Conservation (phyloP, 2,797 vertebrate species). For the Ambastaia sidthimunki region DNA sequence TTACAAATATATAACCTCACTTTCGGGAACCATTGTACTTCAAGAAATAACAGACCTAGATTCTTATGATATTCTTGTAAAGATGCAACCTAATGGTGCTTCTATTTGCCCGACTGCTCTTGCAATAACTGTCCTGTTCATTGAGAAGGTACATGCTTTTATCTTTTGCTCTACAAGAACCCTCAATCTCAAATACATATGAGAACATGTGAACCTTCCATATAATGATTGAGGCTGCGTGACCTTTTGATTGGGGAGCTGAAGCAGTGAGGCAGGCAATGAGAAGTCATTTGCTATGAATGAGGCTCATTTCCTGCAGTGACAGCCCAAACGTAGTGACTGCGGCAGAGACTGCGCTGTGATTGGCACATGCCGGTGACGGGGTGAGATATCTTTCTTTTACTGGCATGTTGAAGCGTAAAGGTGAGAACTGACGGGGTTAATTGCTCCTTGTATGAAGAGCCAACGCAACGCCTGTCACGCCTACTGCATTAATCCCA, state of each 20-base stretch:
- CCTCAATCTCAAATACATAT: not conserved
- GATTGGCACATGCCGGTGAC: slow-evolving; percentile 50
- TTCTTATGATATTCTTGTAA: not conserved
- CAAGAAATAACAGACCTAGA: not conserved
- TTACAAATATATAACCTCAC: not conserved
- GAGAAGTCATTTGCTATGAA: slow-evolving; percentile 38
- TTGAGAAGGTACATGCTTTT: not conserved
- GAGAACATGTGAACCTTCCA: not conserved
- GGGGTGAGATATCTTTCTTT: slow-evolving; percentile 31
- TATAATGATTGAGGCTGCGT: slow-evolving; percentile 17
- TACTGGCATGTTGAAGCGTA: slow-evolving; percentile 51
- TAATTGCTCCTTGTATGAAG: slow-evolving; percentile 58
- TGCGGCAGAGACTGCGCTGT: slow-evolving; percentile 28
- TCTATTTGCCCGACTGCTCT: not conserved
- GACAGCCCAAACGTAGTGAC: slow-evolving; percentile 31
- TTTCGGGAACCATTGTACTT: not conserved
- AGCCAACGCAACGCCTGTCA: slow-evolving; percentile 45
- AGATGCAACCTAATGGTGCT: not conserved
- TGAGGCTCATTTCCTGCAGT: slow-evolving; percentile 37
- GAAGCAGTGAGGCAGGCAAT: slow-evolving; percentile 31
- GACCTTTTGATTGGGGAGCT: slow-evolving; percentile 39
- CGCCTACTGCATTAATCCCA: slow-evolving; percentile 59
- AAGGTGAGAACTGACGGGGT: slow-evolving; percentile 55
- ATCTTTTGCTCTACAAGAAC: not conserved
- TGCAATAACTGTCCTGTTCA: not conserved